Percentiles rank a stretch among this genome's conserved stretches.
Conservation (phyloP, 2,113 vertebrate species). For the Tupaia chinensis region DNA sequence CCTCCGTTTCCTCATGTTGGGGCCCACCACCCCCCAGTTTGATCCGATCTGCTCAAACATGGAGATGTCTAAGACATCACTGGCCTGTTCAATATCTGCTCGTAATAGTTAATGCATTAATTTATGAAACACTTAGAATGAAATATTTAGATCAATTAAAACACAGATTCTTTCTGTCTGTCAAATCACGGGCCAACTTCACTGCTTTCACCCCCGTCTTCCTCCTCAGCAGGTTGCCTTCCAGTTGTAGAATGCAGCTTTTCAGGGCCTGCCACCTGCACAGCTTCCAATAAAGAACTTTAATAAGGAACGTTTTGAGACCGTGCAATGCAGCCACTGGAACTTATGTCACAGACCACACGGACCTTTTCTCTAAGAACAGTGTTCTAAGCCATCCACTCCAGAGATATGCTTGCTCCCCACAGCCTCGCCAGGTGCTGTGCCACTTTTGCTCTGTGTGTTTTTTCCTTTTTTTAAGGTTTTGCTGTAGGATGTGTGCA, state of each 20-base stretch:
- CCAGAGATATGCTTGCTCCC: not conserved
- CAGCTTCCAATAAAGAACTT: not conserved
- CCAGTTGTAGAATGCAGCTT: not conserved
- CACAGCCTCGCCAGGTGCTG: not conserved
- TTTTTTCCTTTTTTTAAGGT: too few relatives aligned
- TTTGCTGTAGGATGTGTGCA: too few relatives aligned
- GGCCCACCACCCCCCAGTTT: not conserved
- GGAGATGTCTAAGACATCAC: not conserved
- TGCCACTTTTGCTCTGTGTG: not conserved
- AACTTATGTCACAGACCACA: constrained; percentile 17
- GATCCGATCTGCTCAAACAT: too few relatives aligned
- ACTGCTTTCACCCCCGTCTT: not conserved
- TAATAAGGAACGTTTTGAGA: not conserved
- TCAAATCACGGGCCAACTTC: not conserved
- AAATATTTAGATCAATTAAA: constrained; percentile 6
- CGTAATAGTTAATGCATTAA: constrained; percentile 5
- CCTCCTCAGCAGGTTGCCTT: not conserved
- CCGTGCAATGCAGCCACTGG: not conserved
- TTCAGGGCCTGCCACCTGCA: not conserved
- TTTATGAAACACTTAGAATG: not conserved
- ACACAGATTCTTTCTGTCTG: not conserved
- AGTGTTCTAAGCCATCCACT: not conserved
- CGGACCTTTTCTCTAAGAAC: not conserved
- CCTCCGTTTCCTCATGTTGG: not conserved
- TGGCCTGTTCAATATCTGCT: not conserved